These are phyloP conservation scores for Cyprinodon diabolis DNA, from an alignment of 2,797 vertebrate genomes.

Conservation along the genomic window DNA sequence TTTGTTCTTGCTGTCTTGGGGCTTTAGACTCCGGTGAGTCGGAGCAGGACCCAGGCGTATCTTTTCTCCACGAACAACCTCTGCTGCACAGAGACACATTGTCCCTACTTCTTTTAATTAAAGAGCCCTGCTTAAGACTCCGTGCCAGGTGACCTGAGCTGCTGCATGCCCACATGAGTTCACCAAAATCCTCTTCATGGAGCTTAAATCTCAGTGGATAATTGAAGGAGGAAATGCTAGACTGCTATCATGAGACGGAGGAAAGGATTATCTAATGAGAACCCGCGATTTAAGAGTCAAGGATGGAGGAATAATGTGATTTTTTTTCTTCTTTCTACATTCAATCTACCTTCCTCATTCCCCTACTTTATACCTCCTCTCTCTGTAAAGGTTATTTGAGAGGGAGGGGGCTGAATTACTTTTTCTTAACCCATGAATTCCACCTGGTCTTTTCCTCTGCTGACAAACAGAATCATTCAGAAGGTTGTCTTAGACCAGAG, in stretches of 20 bases:
- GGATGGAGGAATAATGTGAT: slow-evolving; percentile 68
- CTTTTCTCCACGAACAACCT: slow-evolving; percentile 70
- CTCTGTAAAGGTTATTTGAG: slow-evolving; percentile 62
- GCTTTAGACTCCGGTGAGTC: slow-evolving; percentile 71
- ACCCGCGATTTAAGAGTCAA: slow-evolving; percentile 51
- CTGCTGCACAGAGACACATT: slow-evolving; percentile 81
- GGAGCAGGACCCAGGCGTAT: slow-evolving; percentile 67
- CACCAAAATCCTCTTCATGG: slow-evolving; percentile 32
- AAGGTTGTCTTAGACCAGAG: slow-evolving; percentile 52
- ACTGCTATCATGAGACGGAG: slow-evolving; percentile 69
- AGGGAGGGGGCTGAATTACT: slow-evolving; percentile 57
- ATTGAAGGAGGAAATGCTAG: slow-evolving; percentile 79
- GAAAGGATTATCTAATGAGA: slow-evolving; percentile 74
- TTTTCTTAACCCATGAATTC: slow-evolving; percentile 50
- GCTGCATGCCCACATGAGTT: slow-evolving; percentile 67
- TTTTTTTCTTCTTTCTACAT: slow-evolving; percentile 74
- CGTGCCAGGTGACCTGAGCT: slow-evolving; percentile 78
- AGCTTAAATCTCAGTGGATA: slow-evolving; percentile 72
- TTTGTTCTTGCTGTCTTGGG: slow-evolving; percentile 66
- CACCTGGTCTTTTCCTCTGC: slow-evolving; percentile 40
- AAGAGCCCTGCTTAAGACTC: slow-evolving; percentile 70
- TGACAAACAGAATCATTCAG: slow-evolving; percentile 46
- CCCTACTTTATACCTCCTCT: slow-evolving; percentile 30
- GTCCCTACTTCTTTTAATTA: slow-evolving; percentile 82
- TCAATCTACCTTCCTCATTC: slow-evolving; percentile 36